These are phyloP conservation scores for Drosophila malerkotliana DNA, from an alignment of 1,140 invertebrate genomes.

Conservation along the genomic window DNA sequence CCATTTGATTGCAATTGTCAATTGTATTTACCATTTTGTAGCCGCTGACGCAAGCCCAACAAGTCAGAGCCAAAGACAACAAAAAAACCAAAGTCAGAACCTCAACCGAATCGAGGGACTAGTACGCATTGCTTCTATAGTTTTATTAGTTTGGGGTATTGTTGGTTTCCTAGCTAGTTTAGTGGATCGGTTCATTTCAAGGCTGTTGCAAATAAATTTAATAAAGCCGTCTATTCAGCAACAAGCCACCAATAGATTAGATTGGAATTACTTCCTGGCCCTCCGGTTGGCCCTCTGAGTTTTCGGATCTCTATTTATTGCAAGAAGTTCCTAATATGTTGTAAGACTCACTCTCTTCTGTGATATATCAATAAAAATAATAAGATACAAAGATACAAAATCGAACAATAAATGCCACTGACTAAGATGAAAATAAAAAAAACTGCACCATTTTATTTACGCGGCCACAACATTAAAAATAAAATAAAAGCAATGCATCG, in stretches of 20 bases:
- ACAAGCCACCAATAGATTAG: constrained; percentile 43
- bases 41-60: constrained; percentile 41
- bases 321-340: constrained; percentile 23
- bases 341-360: constrained; percentile 30
- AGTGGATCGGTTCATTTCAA: constrained; percentile 18
- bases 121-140: constrained; percentile 25
- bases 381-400: constrained; percentile 16
- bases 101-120: constrained; percentile 8
- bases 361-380: constrained; percentile 42
- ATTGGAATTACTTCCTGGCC: constrained; percentile 1
- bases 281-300: background rate
- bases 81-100: background rate
- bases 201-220: constrained; percentile 58
- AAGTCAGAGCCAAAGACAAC: constrained; percentile 18
- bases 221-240: constrained; percentile 65
- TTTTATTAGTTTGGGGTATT: constrained; percentile 18
- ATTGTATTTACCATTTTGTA: constrained; percentile 70
- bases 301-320: constrained; percentile 2
- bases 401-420: constrained; percentile 55
- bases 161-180: constrained; percentile 5
- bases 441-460: constrained; percentile 68
- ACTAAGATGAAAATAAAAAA: constrained; percentile 53
- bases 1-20: constrained; percentile 73
- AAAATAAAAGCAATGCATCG: constrained; percentile 56
- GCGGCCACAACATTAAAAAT: constrained; percentile 47